Evolutionary conservation across 2,888 invertebrate species (phyloP), one percentile per base, ranked within the genome.

Genomic region (Philhelius pedissequus): DNA sequence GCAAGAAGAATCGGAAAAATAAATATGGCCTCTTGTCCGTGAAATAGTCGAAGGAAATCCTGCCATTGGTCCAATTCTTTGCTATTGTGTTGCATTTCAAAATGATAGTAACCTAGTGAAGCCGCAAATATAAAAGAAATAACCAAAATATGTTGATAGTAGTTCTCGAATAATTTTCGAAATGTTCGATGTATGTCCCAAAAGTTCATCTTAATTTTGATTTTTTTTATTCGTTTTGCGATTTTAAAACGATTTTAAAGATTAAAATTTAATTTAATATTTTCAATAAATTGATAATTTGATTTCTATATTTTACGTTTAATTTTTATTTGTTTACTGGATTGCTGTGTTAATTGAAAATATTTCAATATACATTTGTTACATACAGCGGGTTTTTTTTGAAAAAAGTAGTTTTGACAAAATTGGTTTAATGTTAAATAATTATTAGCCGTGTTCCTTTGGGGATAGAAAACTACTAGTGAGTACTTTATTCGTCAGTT

Each of bases 21-120:
- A 5, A 79, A 27, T n/a, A 90, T 15, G 50, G 87, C 88, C n/a
- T 87, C 88, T 27, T 87, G 74, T 35, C 87, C 87, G 25, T 86
- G 79, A 54, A 86, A 87, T 32, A 86, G 18, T 15, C 80, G 86
- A 1, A 86, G 43, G 0, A 88, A 20, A 0, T 68, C 68, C 50
- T 86, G 88, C 89, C 89, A 89, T 40, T 87, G 86, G 60, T 89
- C 64, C n/a, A 90, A 79, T 52, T 89, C 88, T 13, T 82, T 86
- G 32, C 81, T 76, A 25, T 90, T 86, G 60, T 88, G 86, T 50
- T 87, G 84, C 77, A 87, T 81, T 50, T 89, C 88, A 56, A 88
- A 88, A 38, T 90, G 89, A 66, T 90, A 20, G 52, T 88, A 90
- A 13, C 87, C 90, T 1, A 88, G 89, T 0, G 86, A 4, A 1